phyloP scores from a whole-genome alignment of 2,113 vertebrate species.

The Nothoprocta perdicaria region DNA sequence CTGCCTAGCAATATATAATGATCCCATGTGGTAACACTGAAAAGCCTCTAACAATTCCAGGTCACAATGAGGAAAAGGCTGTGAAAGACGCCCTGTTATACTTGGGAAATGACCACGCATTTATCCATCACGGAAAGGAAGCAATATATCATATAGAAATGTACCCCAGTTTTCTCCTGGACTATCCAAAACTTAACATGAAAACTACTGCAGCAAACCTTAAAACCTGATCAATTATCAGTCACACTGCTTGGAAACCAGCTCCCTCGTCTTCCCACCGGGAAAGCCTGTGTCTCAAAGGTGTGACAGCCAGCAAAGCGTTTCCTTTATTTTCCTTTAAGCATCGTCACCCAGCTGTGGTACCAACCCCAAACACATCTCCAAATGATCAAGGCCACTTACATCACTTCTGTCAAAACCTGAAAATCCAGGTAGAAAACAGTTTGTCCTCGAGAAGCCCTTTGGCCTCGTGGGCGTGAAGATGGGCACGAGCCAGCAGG shows the following conservation, averaged over 20 bases:
- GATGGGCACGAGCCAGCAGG: background rate
- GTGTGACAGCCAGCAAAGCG: fast-evolving
- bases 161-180: background rate
- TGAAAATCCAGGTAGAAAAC: background rate
- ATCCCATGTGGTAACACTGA: background rate
- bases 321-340: background rate
- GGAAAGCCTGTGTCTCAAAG: background rate
- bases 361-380: background rate
- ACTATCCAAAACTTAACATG: background rate
- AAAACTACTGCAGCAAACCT: background rate
- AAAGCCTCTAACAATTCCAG: background rate
- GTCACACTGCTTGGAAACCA: fast-evolving
- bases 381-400: background rate
- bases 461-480: fast-evolving
- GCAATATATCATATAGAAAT: background rate
- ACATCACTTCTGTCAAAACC: background rate
- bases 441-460: background rate
- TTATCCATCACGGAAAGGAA: background rate
- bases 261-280: background rate
- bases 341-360: background rate
- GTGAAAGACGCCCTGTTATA: background rate
- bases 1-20: background rate
- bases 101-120: background rate
- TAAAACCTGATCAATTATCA: fast-evolving
- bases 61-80: background rate